Percentiles rank a stretch among this genome's conserved stretches.
phyloP scores from a whole-genome alignment of 2,797 vertebrate genomes.

The Rhyacichthys aspro region DNA sequence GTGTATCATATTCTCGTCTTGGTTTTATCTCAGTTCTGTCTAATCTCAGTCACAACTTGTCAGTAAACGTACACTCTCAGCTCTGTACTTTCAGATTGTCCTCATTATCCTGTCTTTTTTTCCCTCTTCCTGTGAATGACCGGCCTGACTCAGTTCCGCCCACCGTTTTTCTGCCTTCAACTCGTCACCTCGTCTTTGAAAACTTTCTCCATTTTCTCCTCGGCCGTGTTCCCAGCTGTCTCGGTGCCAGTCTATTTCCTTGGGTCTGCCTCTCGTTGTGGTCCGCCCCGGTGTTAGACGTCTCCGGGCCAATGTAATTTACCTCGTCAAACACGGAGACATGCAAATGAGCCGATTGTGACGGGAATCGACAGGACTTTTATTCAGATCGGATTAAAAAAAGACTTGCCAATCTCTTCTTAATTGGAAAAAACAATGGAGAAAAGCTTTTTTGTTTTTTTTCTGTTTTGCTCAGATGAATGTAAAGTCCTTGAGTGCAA shows the following conservation, averaged over 20 bases:
- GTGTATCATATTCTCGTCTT: no score
- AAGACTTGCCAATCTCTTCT: no score
- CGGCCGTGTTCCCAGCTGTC: slow-evolving; percentile 24
- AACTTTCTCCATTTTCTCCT: slow-evolving; percentile 30
- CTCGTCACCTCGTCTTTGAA: slow-evolving; percentile 27
- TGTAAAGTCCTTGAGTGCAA: no score
- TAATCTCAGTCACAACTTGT: no score
- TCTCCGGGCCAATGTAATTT: slow-evolving; percentile 44
- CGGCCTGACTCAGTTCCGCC: background rate
- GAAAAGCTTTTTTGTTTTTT: no score
- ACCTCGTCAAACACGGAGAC: slow-evolving; percentile 48
- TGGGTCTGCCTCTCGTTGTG: slow-evolving; percentile 18
- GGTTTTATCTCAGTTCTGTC: no score
- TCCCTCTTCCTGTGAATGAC: slow-evolving; percentile 15
- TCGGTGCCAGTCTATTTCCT: slow-evolving; percentile 22
- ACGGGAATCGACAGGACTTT: slow-evolving; percentile 44
- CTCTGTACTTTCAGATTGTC: no score
- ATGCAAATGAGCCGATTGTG: slow-evolving; percentile 55
- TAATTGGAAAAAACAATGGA: no score
- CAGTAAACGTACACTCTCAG: no score
- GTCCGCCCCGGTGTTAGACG: slow-evolving; percentile 27
- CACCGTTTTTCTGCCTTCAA: background rate
- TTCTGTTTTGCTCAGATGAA: no score
- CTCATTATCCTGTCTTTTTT: background rate
- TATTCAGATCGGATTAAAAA: slow-evolving; percentile 30